Conservation (phyloP, 2,888 invertebrate species). For the Laspeyria flexula region DNA sequence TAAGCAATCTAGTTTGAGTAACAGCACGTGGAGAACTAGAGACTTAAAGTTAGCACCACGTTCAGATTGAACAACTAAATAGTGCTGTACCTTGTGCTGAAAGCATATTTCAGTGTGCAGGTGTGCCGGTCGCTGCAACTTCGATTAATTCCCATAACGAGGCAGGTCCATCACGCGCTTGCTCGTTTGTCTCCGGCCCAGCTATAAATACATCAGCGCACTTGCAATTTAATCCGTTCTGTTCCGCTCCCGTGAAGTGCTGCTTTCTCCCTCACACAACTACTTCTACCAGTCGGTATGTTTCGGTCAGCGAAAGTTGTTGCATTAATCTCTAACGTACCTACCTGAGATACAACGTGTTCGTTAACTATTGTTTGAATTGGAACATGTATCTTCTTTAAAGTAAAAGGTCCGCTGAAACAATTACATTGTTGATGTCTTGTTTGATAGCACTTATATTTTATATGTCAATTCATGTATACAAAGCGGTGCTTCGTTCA, state of each 20-base stretch:
- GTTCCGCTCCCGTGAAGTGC: constrained; percentile 69
- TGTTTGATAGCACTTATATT: constrained; percentile 26
- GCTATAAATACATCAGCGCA: constrained; percentile 86
- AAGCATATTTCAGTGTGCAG: constrained; percentile 80
- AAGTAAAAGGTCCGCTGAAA: constrained; percentile 27
- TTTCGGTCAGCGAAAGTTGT: constrained; percentile 71
- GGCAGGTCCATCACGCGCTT: constrained; percentile 83
- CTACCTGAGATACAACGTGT: constrained; percentile 48
- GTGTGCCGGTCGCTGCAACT: constrained; percentile 78
- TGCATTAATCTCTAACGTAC: constrained; percentile 67
- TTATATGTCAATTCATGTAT: constrained; percentile 26
- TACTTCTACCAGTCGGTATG: constrained; percentile 49
- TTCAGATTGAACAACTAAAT: constrained; percentile 51
- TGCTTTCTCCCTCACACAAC: constrained; percentile 61
- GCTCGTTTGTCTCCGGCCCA: constrained; percentile 83
- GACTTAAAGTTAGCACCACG: constrained; percentile 25
- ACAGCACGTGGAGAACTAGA: constrained; percentile 15
- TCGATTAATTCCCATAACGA: constrained; percentile 86
- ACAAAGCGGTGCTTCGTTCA: constrained; percentile 26
- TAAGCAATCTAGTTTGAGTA: constrained; percentile 18
- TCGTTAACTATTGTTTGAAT: constrained; percentile 62
- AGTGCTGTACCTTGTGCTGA: constrained; percentile 37
- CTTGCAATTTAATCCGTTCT: constrained; percentile 84
- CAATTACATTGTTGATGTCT: constrained; percentile 20
- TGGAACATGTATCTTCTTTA: constrained; percentile 54